phyloP scores from a whole-genome alignment of 2,113 vertebrate genomes.

The Orcinus orca region DNA sequence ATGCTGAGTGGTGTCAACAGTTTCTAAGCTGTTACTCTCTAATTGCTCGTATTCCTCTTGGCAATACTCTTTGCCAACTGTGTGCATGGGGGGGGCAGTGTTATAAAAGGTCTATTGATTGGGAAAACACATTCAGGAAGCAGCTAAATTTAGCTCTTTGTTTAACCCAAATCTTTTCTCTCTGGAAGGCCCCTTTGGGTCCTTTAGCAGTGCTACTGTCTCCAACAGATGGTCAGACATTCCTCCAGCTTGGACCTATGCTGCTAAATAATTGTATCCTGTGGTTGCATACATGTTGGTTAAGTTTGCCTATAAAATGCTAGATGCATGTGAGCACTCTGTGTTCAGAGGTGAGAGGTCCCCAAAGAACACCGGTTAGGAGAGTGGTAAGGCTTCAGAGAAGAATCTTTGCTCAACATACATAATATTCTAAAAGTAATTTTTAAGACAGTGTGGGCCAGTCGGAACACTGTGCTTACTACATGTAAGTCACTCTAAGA shows the following conservation, averaged over 20 bases:
- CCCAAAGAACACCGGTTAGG: not conserved
- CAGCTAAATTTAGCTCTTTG: slow-evolving; percentile 48
- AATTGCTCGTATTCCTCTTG: not conserved
- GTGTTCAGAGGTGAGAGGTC: not conserved
- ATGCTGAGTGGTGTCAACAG: not conserved
- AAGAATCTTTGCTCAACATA: not conserved
- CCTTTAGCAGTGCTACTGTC: not conserved
- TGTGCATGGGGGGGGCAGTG: not conserved
- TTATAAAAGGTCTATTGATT: not conserved
- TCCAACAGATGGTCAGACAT: not conserved
- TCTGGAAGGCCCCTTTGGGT: slow-evolving; percentile 17
- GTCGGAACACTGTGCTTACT: not conserved
- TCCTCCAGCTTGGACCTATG: not conserved
- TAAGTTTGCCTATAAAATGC: slow-evolving; percentile 14
- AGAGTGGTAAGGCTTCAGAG: not conserved
- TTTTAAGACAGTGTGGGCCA: not conserved
- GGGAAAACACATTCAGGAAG: slow-evolving; percentile 47
- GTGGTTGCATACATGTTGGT: not conserved
- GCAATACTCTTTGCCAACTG: not conserved
- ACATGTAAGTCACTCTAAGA: not conserved
- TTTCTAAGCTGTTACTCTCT: not conserved
- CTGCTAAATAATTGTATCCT: not conserved
- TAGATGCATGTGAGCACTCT: not conserved
- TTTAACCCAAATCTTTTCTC: slow-evolving; percentile 14
- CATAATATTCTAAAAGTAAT: not conserved